These are phyloP conservation scores for Lordiphosa andalusiaca DNA, from an alignment of 2,888 invertebrate genomes.

Conservation along the genomic window DNA sequence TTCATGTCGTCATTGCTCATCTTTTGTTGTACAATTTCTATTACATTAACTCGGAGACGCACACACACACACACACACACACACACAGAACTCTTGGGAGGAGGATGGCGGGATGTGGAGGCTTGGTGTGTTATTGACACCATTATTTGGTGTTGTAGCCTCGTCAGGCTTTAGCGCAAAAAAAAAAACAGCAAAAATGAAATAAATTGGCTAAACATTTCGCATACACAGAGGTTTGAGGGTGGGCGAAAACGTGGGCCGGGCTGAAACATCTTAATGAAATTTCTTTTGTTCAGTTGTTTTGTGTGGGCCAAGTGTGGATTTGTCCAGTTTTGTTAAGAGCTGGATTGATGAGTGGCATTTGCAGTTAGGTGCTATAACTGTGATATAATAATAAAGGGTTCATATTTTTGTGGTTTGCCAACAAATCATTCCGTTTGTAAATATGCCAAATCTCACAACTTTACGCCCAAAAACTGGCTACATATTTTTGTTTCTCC, in stretches of 20 bases:
- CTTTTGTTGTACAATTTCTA: conserved; percentile 71
- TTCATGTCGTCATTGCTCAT: conserved; percentile 70
- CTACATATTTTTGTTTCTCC: too few species aligned
- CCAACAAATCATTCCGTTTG: too few species aligned
- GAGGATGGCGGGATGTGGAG: neutral
- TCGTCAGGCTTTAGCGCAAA: conserved; percentile 28
- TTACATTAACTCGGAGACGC: conserved; percentile 59
- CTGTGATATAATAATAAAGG: too few species aligned
- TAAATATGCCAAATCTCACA: too few species aligned
- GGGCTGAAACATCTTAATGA: conserved; percentile 30
- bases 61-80: conserved; percentile 23
- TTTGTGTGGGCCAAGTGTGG: conserved; percentile 1
- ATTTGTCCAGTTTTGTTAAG: conserved; percentile 1
- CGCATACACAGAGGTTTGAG: conserved; percentile 36
- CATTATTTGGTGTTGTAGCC: conserved; percentile 49
- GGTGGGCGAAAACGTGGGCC: too few species aligned
- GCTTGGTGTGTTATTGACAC: conserved; percentile 64
- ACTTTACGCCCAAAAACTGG: too few species aligned
- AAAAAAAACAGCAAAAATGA: conserved; percentile 13
- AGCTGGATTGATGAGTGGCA: neutral
- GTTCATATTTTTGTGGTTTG: too few species aligned
- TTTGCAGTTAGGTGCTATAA: too few species aligned
- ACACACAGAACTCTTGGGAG: conserved; percentile 5
- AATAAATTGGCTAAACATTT: conserved; percentile 63
- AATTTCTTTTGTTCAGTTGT: conserved; percentile 29